phyloP scores from a whole-genome alignment of 37 sponge, comb jelly and placozoan genomes.

The Haliclona indistincta region DNA sequence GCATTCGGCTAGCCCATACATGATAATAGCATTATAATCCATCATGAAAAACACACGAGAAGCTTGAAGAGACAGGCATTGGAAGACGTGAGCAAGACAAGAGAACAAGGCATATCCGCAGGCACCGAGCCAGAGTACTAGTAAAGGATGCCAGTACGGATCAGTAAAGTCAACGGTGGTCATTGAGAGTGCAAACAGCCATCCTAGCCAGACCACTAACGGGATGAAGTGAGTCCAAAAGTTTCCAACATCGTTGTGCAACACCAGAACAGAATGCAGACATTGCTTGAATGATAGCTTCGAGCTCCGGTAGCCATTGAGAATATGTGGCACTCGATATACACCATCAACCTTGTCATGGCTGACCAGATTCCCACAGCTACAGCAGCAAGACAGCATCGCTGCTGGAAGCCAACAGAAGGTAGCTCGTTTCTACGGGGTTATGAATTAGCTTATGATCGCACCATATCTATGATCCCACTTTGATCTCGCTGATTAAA shows the following conservation, averaged over 20 bases:
- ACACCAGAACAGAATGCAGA: slow-evolving; percentile 28
- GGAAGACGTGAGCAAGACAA: slow-evolving; percentile 72
- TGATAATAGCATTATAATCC: slow-evolving; percentile 77
- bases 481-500: too few relatives aligned
- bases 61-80: slow-evolving; percentile 24
- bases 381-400: too few relatives aligned
- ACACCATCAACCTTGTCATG: slow-evolving; percentile 15
- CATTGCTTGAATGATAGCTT: slow-evolving; percentile 12
- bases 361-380: background rate
- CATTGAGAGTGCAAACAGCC: slow-evolving; percentile 15
- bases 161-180: slow-evolving; percentile 19
- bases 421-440: too few relatives aligned
- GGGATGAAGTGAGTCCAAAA: slow-evolving; percentile 85
- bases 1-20: slow-evolving; percentile 50
- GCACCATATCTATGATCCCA: too few relatives aligned
- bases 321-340: slow-evolving; percentile 56
- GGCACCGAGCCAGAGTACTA: slow-evolving; percentile 55
- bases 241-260: slow-evolving; percentile 70
- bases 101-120: slow-evolving; percentile 59
- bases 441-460: too few relatives aligned
- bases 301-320: slow-evolving; percentile 46
- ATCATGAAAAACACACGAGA: slow-evolving; percentile 67
- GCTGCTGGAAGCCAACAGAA: too few relatives aligned
- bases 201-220: slow-evolving; percentile 34
- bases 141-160: slow-evolving; percentile 56